Evolutionary conservation across 2,797 vertebrate genomes (phyloP), one percentile per base, ranked within the genome.

Genomic region (Emys orbicularis): DNA sequence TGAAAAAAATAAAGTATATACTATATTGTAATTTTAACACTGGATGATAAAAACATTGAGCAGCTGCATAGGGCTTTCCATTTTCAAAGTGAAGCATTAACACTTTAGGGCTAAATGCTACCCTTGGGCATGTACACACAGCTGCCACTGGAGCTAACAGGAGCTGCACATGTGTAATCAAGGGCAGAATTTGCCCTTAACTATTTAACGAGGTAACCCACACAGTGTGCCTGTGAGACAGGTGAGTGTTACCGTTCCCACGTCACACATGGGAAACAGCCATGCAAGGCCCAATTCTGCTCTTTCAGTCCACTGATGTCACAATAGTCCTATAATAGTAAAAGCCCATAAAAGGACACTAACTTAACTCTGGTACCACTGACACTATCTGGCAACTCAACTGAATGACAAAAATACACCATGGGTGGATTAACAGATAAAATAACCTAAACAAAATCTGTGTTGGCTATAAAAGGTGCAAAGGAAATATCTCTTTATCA

Each of bases 401-500:
- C 59, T 93, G 98, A 98, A 98, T 96, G 98, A 98, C 95, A 97
- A 97, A 98, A 98, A 97, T 88, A 95, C 4, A 95, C 61, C 83
- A 37, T 79, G 88, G 31, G 92, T 37, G 96, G 91, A 74, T 96
- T 95, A 97, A 96, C 94, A 97, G 98, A 98, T 97, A 98, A 98
- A 97, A 98, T 96, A 98, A 99, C 98, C 98, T 98, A 98, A 99
- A 98, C 98, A 98, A 98, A 98, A 98, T 97, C 96, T 96, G 97
- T 91, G 97, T 89, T 98, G 95, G 96, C 98, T 98, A 98, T 97
- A 98, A 98, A 98, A 98, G 98, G 98, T 98, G 97, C 98, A 98
- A 97, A 99, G 99, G 99, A 99, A 99, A 98, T 98, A 91, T 97
- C 98, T 98, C 97, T 98, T 98, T 98, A 98, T 99, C 98, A 98